Base-by-base conservation (phyloP, 2,888 invertebrate species). In the Sesia apiformis region DNA sequence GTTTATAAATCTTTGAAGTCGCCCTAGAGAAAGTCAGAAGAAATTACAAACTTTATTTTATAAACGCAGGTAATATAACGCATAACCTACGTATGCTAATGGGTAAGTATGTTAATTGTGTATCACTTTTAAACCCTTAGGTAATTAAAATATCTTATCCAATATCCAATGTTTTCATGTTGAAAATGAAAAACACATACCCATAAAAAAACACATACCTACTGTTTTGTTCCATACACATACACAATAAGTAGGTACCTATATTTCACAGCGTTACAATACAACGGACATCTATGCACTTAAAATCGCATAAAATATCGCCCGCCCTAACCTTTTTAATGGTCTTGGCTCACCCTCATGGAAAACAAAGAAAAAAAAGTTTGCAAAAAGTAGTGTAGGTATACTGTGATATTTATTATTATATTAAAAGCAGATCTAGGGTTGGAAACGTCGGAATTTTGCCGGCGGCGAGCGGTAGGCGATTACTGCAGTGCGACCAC, bases 261-360 rank as follows among this genome's bases (percentile, higher is more conserved):
- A 46, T 46, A 76, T 76, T 76, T 77, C 75, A 46, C 46, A 46
- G 74, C 69, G 69, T 70, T 60, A 74, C 71, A 76, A 81, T 78
- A 82, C 76, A 46, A 46, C 46, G 46, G 46, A 46, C 38, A 38
- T 41, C 38, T 78, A 83, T 77, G 84, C 83, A 86, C 87, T 89
- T 88, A 89, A 88, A 88, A 86, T 81, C 84, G 74, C 87, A 87
- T 89, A 88, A 88, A 88, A 85, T 78, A 86, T 76, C 76, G 75
- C 76, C 68, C 72, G 69, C 84, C 81, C 86, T 76, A 78, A 84
- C 85, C 81, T 82, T 86, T 86, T 86, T 88, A 87, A 87, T 86
- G 84, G 85, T 72, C 72, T 74, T 73, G 70, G 70, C 73, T 70
- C 81, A 72, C 84, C 89, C 84, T 74, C 66, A 63, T 72, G 72